Percentiles rank a stretch among this genome's conserved stretches.
These are phyloP conservation scores for Argentina silus DNA, from an alignment of 2,797 vertebrate genomes.

Conservation along the genomic window DNA sequence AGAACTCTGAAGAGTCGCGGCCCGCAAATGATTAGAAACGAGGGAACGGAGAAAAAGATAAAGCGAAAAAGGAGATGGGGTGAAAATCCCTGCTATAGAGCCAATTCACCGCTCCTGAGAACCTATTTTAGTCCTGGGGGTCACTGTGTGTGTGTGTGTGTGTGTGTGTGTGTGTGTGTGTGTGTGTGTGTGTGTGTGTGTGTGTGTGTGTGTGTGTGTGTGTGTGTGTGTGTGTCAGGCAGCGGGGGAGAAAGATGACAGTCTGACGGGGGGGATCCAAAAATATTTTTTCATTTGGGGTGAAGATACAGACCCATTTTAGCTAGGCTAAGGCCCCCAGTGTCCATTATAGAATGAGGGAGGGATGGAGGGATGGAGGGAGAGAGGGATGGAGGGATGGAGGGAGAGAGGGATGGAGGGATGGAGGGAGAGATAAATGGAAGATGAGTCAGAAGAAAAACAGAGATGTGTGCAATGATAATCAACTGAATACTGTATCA, in stretches of 20 bases:
- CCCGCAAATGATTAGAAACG: slow-evolving; percentile 81
- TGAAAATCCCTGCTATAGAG: slow-evolving; percentile 80
- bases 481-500: no score
- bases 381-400: slow-evolving; percentile 75
- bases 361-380: slow-evolving; percentile 50
- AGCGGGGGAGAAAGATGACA: slow-evolving; percentile 54
- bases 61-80: slow-evolving; percentile 75
- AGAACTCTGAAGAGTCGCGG: slow-evolving; percentile 78
- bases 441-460: slow-evolving; percentile 68
- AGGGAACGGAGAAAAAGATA: slow-evolving; percentile 70
- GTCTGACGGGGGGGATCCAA: slow-evolving; percentile 61
- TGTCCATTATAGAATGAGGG: slow-evolving; percentile 5
- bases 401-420: slow-evolving; percentile 17
- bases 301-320: slow-evolving; percentile 64
- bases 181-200: slow-evolving; percentile 17
- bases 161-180: slow-evolving; percentile 21
- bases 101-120: slow-evolving; percentile 86
- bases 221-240: slow-evolving; percentile 8
- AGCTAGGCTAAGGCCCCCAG: slow-evolving; percentile 38
- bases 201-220: slow-evolving; percentile 22
- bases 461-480: no score
- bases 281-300: slow-evolving; percentile 55
- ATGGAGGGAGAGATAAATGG: slow-evolving; percentile 29
- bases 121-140: slow-evolving; percentile 87
- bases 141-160: slow-evolving; percentile 71